Percentiles rank a stretch among this genome's conserved stretches.
Evolutionary conservation across 2,797 vertebrate species (phyloP).

Genomic region (Hypotaenidia philippensis): DNA sequence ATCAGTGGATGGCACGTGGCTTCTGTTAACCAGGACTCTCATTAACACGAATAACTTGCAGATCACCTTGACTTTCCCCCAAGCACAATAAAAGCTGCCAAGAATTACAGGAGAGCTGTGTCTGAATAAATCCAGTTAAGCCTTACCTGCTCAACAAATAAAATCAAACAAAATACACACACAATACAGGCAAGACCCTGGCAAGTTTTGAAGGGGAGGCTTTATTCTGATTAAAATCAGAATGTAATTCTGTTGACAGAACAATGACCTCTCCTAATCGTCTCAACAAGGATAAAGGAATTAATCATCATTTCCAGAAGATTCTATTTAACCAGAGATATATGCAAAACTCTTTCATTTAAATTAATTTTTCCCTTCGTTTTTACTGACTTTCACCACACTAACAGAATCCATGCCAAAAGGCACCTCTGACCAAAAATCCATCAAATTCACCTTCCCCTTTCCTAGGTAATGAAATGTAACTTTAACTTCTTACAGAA

Average conservation of each 20-base stretch:
- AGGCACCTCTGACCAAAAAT: background rate
- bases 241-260: constrained; percentile 50
- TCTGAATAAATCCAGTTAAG: constrained; percentile 28
- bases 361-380: background rate
- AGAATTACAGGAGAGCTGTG: background rate
- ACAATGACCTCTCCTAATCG: constrained; percentile 18
- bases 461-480: background rate
- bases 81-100: background rate
- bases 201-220: constrained; percentile 29
- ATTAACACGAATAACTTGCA: background rate
- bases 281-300: constrained; percentile 9
- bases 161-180: background rate
- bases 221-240: constrained; percentile 65
- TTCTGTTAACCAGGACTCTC: background rate
- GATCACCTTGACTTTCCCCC: background rate
- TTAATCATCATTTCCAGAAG: constrained; percentile 1
- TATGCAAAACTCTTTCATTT: background rate
- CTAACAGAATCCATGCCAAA: background rate
- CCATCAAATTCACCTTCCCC: background rate
- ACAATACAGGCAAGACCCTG: constrained; percentile 16
- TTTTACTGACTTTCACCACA: background rate
- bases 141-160: constrained; percentile 36
- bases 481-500: background rate
- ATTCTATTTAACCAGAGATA: background rate
- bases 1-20: background rate